Percentiles rank a stretch among this genome's conserved stretches.
phyloP scores from a whole-genome alignment of 2,797 vertebrate genomes.

The Sebastes hopkinsi region DNA sequence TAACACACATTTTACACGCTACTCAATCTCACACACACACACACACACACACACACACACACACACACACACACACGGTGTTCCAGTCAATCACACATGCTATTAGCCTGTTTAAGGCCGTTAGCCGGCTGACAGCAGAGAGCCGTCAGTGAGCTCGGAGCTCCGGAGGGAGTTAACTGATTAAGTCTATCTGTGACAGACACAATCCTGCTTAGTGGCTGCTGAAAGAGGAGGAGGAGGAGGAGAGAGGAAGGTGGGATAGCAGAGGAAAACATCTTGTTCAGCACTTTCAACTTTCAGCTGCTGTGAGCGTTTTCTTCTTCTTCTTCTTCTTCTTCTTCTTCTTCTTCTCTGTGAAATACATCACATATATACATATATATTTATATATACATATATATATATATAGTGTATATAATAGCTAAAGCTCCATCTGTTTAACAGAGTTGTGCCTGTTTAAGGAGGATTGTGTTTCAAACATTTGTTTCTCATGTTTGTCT shows the following conservation, averaged over 20 bases:
- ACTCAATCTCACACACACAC: background rate
- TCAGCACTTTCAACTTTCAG: slow-evolving; percentile 61
- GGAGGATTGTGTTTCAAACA: background rate
- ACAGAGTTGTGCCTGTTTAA: background rate
- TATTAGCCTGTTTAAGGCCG: slow-evolving; percentile 70
- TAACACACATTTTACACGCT: background rate
- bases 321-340: background rate
- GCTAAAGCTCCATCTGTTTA: slow-evolving; percentile 33
- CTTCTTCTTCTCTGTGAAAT: background rate
- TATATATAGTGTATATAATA: too few relatives aligned
- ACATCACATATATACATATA: background rate
- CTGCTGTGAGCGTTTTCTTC: slow-evolving; percentile 17
- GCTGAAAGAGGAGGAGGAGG: slow-evolving; percentile 33
- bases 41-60: background rate
- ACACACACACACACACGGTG: background rate
- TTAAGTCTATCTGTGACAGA: slow-evolving; percentile 78
- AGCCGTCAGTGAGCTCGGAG: slow-evolving; percentile 63
- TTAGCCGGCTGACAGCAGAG: slow-evolving; percentile 64
- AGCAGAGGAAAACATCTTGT: slow-evolving; percentile 57
- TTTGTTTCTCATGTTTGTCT: background rate
- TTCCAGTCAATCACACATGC: slow-evolving; percentile 59
- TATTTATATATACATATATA: too few relatives aligned
- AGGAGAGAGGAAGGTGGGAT: slow-evolving; percentile 24
- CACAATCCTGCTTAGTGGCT: slow-evolving; percentile 70
- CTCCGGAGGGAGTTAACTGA: slow-evolving; percentile 74